Percentiles rank a stretch among this genome's conserved stretches.
Evolutionary conservation across 1,140 invertebrate species (phyloP).

Genomic region (Drosophila punjabiensis): DNA sequence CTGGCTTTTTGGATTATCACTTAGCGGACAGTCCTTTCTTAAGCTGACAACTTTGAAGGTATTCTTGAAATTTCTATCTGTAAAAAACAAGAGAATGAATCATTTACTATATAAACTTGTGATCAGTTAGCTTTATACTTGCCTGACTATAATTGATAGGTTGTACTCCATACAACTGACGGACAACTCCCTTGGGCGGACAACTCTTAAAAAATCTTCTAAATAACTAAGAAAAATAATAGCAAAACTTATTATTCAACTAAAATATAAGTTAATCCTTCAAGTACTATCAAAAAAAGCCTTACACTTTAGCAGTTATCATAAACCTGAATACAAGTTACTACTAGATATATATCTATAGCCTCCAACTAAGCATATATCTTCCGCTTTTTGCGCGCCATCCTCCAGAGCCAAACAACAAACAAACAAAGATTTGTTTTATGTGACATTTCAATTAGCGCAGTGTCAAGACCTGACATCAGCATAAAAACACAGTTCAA

Average conservation of each 20-base stretch:
- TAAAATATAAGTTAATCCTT: background rate
- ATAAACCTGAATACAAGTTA: background rate
- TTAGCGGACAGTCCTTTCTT: too few species aligned
- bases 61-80: background rate
- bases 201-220: background rate
- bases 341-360: background rate
- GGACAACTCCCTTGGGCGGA: slow-evolving; percentile 1
- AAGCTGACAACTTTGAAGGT: background rate
- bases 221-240: background rate
- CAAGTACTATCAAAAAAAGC: background rate
- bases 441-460: slow-evolving; percentile 72
- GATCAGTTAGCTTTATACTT: background rate
- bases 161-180: background rate
- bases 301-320: background rate
- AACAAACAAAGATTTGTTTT: slow-evolving; percentile 38
- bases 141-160: background rate
- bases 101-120: background rate
- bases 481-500: slow-evolving; percentile 55
- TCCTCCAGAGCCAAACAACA: slow-evolving; percentile 1
- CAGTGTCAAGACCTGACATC: slow-evolving; percentile 47
- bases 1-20: background rate
- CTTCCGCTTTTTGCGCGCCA: slow-evolving; percentile 13
- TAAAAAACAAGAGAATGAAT: background rate
- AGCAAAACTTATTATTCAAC: background rate
- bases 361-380: slow-evolving; percentile 12